Evolutionary conservation across 2,888 invertebrate species (phyloP), one percentile per base, ranked within the genome.

Genomic region (Diloba caeruleocephala): DNA sequence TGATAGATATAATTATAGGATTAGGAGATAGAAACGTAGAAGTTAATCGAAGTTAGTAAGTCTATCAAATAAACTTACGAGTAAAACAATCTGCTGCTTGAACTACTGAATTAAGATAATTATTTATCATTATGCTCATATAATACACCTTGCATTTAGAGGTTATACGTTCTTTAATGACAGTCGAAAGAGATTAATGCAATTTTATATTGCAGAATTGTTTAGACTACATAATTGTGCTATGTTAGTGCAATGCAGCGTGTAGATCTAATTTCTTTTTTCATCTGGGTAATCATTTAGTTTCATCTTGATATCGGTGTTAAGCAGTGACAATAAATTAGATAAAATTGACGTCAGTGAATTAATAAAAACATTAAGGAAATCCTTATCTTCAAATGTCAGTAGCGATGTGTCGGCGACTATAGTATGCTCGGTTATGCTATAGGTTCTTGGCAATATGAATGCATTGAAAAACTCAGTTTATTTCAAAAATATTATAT

Each of bases 121-220:
- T 42, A 48, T 48, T 55, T 53, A 29, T 49, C 42, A 62, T 58
- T 51, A 50, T 36, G 49, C 7, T n/a, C n/a, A 21, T 45, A 14
- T 26, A 36, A 46, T 41, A 41, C 36, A 31, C 48, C 21, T 54
- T 28, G 41, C 53, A 51, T 59, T 45, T 65, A 39, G 50, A 68
- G 71, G 60, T 65, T 60, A 44, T 50, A 28, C 53, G 38, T 50
- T 56, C 53, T 57, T 37, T 57, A 61, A 52, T 55, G 39, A 48
- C 32, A 52, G 52, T 36, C 43, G 14, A 53, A 55, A 44, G 36
- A 63, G 28, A 70, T 43, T 29, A 69, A 50, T 58, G 33, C 41
- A 52, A 43, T 51, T 46, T 63, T 49, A 39, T 34, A 48, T 48
- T 60, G 14, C 10, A 38, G 31, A 33, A 52, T 49, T 28, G 6